Percentiles rank a stretch among this genome's conserved stretches.
Conservation (phyloP, 2,113 vertebrate species). For the Pachyramphus minor region DNA sequence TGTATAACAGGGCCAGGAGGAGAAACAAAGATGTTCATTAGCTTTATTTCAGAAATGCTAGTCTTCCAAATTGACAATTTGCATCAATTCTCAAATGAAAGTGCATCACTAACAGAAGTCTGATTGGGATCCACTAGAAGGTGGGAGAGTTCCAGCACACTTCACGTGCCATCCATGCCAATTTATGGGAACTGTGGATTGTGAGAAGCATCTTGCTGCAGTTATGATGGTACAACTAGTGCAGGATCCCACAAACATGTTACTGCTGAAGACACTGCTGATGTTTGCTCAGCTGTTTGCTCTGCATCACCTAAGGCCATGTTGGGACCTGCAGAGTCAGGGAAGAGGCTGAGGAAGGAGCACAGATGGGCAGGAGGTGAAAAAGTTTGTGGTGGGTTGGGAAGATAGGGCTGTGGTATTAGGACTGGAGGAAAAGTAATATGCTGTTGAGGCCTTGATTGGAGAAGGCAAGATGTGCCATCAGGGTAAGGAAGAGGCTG, state of each 20-base stretch:
- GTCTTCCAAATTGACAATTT: background rate
- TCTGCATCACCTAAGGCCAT: background rate
- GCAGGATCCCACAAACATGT: accelerated
- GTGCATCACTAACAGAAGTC: background rate
- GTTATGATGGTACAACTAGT: background rate
- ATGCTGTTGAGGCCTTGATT: background rate
- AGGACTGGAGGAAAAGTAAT: background rate
- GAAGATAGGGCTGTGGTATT: background rate
- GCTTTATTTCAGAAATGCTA: background rate
- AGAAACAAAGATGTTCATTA: background rate
- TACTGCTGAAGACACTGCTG: background rate
- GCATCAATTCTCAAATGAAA: background rate
- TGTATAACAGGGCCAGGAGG: background rate
- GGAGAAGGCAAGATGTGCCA: background rate
- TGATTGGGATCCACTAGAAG: accelerated
- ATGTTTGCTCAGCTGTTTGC: background rate
- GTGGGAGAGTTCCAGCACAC: background rate
- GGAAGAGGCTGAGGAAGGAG: background rate
- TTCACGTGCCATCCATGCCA: accelerated
- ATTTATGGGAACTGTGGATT: accelerated
- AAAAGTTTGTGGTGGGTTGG: background rate
- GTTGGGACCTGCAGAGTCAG: background rate
- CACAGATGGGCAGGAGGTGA: background rate
- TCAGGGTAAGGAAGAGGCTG: background rate
- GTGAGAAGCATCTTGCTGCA: background rate